Evolutionary conservation across 2,888 invertebrate species (phyloP).

Genomic region (Diarsia dahlii): DNA sequence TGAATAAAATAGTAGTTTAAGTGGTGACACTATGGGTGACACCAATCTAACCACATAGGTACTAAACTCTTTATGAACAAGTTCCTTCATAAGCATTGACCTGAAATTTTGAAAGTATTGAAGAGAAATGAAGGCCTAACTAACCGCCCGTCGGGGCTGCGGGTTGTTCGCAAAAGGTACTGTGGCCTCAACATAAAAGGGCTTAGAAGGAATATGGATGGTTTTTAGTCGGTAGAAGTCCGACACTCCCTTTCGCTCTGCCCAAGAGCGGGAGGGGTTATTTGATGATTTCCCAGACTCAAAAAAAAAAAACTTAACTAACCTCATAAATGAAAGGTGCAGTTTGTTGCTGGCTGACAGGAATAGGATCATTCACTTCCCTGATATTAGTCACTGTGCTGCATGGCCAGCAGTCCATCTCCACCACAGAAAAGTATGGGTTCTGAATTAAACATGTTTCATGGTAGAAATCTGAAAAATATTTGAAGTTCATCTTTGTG

Average conservation of each 20-base stretch:
- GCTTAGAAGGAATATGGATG: too few species aligned
- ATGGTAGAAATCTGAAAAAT: constrained; percentile 93
- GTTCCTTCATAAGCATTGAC: background rate
- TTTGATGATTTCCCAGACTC: too few species aligned
- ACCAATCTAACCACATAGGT: background rate
- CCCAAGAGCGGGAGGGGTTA: too few species aligned
- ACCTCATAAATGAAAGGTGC: constrained; percentile 91
- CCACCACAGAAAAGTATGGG: constrained; percentile 95
- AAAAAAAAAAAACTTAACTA: constrained; percentile 21
- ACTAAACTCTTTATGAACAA: background rate
- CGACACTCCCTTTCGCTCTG: too few species aligned
- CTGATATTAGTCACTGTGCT: constrained; percentile 92
- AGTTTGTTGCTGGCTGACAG: constrained; percentile 77
- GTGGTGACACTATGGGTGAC: too few species aligned
- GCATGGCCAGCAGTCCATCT: constrained; percentile 97
- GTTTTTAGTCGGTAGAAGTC: too few species aligned
- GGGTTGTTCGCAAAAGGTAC: too few species aligned
- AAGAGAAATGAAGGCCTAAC: background rate
- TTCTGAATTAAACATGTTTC: constrained; percentile 96
- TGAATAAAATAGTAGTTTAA: background rate
- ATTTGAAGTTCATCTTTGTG: background rate
- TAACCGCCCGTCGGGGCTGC: too few species aligned
- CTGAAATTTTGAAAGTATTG: background rate
- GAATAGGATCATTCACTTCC: constrained; percentile 91
- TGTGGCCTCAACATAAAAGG: too few species aligned